Evolutionary conservation across 2,888 invertebrate species (phyloP), one percentile per base, ranked within the genome.

Genomic region (Alloscopus bannaensis): DNA sequence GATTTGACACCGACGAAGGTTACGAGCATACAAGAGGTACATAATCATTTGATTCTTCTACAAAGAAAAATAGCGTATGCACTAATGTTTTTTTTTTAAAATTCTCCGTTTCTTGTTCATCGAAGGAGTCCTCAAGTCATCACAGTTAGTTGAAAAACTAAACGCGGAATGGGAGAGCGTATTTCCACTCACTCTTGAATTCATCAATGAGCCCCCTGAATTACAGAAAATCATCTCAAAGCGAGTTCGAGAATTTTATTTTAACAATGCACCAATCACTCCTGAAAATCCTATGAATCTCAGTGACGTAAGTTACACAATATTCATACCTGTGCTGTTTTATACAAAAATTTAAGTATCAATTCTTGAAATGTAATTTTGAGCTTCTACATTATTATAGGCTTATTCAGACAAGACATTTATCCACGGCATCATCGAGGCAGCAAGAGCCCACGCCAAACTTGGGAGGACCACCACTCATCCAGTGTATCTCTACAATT

Each of bases 1-100:
- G 72, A 11, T 82, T 82, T 36, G 78, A 77, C 18, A 73, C 80
- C 4, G 78, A 82, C n/a, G 82, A 82, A 59, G 82, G 82, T 6
- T 77, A 65, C 18, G 82, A 82, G 13, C 82, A 82, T 47, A 69
- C 82, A 0, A 24, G 50, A 22, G 68, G 80, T 59, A 47, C 52
- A n/a, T n/a, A n/a, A n/a, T n/a, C n/a, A n/a, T n/a, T n/a, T 20
- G 60, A n/a, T n/a, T n/a, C n/a, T n/a, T n/a, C n/a, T n/a, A n/a
- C n/a, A n/a, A 47, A 47, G 47, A 47, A 6, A 36, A 36, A 36
- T 36, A 36, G n/a, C n/a, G n/a, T 36, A 36, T 36, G 36, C 8
- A 36, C 18, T 47, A n/a, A 13, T n/a, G 47, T 36, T 36, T 36
- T n/a, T 18, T n/a, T 47, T 47, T 47, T 47, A 47, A 47, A 6